Base-by-base conservation (phyloP, 1,140 invertebrate species). In the Adoxophyes honmai region DNA sequence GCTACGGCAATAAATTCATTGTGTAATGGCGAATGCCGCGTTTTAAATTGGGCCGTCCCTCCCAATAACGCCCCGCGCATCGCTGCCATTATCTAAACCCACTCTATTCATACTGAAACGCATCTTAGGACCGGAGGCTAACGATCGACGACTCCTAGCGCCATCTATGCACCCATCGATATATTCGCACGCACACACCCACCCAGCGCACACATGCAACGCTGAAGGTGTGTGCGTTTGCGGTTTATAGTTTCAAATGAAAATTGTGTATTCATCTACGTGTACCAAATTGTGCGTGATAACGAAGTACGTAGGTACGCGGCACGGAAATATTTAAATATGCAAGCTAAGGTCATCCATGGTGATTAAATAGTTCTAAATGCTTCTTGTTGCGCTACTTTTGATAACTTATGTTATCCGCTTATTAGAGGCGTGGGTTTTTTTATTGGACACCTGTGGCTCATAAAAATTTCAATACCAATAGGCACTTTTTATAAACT, bases 1-100 rank as follows among this genome's bases (percentile, higher is more conserved):
- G 74, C 78, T 48, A 48, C 42, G 21, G 79, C 76, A 73, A 82
- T 86, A 87, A 87, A 86, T 86, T 86, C 78, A 86, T 87, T 84
- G 81, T 84, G 78, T 84, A 84, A 87, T 82, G 75, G 73, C 51
- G 66, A 74, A 78, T 70, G 63, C 70, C 73, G 69, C 71, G 74
- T 69, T 81, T 75, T 72, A 74, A 85, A 87, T 81, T 86, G 74
- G 78, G 82, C 71, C 84, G 78, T 82, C 74, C 73, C 82, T 85
- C 80, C 84, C 82, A 72, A 73, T 58, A 73, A 82, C 71, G 84
- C 84, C 84, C 68, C 84, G 77, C 80, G 74, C 78, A 78, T 77
- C 64, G 64, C 52, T 53, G 68, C 73, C 68, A 79, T 78, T 79
- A 78, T 78, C 75, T 77, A 78, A 70, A 73, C 66, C 62, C 68